These are phyloP conservation scores for Gasterosteus aculeatus DNA, from an alignment of 2,113 vertebrate species.

Conservation along the genomic window DNA sequence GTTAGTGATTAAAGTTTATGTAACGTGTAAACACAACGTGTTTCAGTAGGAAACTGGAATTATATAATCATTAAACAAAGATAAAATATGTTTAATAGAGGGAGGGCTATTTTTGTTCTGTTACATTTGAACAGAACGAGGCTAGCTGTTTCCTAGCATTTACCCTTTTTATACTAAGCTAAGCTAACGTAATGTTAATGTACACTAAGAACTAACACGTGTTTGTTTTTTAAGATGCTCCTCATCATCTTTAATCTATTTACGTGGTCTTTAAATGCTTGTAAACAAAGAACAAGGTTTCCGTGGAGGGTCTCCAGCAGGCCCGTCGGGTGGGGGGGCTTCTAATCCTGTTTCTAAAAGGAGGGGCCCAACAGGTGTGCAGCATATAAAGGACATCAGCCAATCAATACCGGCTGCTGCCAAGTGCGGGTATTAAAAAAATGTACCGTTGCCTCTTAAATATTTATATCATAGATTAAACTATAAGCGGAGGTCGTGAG, in stretches of 20 bases:
- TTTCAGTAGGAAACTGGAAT: no score
- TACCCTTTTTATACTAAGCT: neutral
- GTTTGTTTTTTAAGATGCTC: neutral
- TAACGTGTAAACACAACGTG: neutral
- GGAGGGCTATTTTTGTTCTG: no score
- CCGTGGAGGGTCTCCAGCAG: no score
- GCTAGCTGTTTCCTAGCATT: no score
- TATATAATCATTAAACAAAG: no score
- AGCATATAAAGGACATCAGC: constrained; percentile 28
- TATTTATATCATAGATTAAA: neutral
- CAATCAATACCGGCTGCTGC: constrained; percentile 27
- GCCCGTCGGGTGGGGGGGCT: neutral
- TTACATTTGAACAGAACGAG: no score
- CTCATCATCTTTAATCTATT: no score
- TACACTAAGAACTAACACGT: neutral
- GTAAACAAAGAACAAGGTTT: neutral
- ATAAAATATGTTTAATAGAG: no score
- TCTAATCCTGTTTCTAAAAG: constrained; percentile 52
- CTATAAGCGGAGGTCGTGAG: neutral
- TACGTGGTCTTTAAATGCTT: neutral
- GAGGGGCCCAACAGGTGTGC: constrained; percentile 44
- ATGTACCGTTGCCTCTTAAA: neutral
- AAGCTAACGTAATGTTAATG: neutral
- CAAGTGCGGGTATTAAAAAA: constrained; percentile 3
- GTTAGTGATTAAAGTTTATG: neutral